Evolutionary conservation across 2,888 invertebrate genomes (phyloP), one percentile per base, ranked within the genome.

Genomic region (Synergus laeviventris): DNA sequence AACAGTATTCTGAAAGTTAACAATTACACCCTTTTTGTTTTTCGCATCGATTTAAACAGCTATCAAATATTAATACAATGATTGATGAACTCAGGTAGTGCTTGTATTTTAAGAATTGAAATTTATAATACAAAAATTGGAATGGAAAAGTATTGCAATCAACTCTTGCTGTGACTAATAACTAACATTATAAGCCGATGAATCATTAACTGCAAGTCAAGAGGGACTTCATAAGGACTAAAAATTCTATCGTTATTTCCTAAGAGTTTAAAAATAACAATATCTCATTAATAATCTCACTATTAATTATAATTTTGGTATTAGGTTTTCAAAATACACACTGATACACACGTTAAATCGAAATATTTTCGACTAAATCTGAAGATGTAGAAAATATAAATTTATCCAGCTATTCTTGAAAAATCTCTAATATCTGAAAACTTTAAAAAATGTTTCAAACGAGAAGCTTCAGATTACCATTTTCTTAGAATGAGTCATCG

Each of bases 351-450:
- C 7, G 5, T 16, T 45, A n/a, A 1, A 45, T 16, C 16, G n/a
- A 16, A 16, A 16, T 16, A 45, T n/a, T 45, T 45, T 45, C 7
- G 5, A 7, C 45, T 5, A 49, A 18, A 49, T 18, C 9, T 9
- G 9, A 49, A n/a, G 2, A n/a, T 49, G n/a, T 14, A 49, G 9
- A 18, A 8, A 5, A 31, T 31, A 5, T 31, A 31, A 5, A 31
- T 31, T 31, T 31, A 31, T 31, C 31, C 1, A 7, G 2, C 7
- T 31, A n/a, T 49, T 7, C n/a, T 56, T 16, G 18, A 74, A 74
- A 64, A 78, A 76, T 74, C 45, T 74, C 79, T 76, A 73, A 1
- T 18, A 56, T 21, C 12, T 12, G 3, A 75, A n/a, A 74, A 74
- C 8, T 39, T 56, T 60, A 38, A 14, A 5, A 64, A 73, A 42